A percentile compares a stretch with the other conserved stretches of the same genome.
Conservation (phyloP, 2,113 vertebrate species). For the Ageneiosus marmoratus region DNA sequence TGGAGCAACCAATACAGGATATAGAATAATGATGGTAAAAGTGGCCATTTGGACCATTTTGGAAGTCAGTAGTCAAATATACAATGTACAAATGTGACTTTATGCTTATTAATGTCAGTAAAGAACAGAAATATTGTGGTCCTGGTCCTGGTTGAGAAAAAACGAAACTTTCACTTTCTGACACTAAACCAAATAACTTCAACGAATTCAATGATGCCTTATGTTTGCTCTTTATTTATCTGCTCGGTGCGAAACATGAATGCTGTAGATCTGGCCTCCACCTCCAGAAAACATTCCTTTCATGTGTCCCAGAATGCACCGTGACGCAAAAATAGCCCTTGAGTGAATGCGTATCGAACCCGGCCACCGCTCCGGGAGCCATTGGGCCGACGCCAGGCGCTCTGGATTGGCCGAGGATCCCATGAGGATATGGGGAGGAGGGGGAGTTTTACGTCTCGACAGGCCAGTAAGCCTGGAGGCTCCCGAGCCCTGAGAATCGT, state of each 20-base stretch:
- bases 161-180: neutral
- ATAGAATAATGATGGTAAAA: neutral
- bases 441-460: slow-evolving; percentile 69
- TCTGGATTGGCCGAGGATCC: slow-evolving; percentile 73
- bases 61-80: no score
- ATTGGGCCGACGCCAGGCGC: slow-evolving; percentile 67
- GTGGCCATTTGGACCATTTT: neutral
- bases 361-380: slow-evolving; percentile 73
- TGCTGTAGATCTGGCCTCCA: slow-evolving; percentile 55
- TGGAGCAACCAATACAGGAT: neutral
- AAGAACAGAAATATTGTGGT: neutral
- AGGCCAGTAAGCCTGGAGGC: slow-evolving; percentile 76
- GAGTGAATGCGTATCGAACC: slow-evolving; percentile 75
- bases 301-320: slow-evolving; percentile 72
- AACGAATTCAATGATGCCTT: neutral
- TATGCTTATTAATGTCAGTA: neutral
- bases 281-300: slow-evolving; percentile 70
- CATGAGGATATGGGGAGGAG: slow-evolving; percentile 55
- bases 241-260: neutral
- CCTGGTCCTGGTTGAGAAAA: neutral
- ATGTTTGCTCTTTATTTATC: slow-evolving; percentile 15
- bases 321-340: slow-evolving; percentile 71
- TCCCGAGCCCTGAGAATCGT: slow-evolving; percentile 68
- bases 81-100: neutral
- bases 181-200: neutral